These are phyloP conservation scores for Xestia c-nigrum DNA, from an alignment of 2,888 invertebrate species.

Conservation along the genomic window DNA sequence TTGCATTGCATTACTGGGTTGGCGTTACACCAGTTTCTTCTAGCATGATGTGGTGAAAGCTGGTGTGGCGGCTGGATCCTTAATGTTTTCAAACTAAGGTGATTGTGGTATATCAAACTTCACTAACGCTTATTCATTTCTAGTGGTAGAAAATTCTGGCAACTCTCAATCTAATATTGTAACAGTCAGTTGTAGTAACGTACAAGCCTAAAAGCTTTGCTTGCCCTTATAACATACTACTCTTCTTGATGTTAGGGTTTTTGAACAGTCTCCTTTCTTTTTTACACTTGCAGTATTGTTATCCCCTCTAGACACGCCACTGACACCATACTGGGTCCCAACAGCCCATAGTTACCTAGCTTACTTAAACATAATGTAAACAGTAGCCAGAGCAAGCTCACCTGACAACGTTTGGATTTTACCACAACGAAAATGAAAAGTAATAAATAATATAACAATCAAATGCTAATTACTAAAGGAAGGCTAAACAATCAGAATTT, in stretches of 20 bases:
- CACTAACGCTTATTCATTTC: neutral
- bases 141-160: neutral
- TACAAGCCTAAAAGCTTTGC: no score
- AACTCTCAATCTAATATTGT: neutral
- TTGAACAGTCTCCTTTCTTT: no score
- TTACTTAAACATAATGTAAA: no score
- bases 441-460: neutral
- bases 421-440: neutral
- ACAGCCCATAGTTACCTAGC: neutral
- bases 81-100: neutral
- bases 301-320: no score
- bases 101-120: neutral
- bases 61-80: neutral
- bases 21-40: neutral
- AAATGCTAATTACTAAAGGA: constrained; percentile 18
- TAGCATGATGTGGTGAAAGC: neutral
- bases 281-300: no score
- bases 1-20: neutral
- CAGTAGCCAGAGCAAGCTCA: neutral
- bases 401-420: neutral
- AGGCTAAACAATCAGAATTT: constrained; percentile 24
- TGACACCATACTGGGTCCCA: no score
- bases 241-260: no score
- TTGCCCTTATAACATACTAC: no score
- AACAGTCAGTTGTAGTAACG: neutral